These are phyloP conservation scores for Oligia fasciuncula DNA, from an alignment of 2,888 invertebrate genomes.

Conservation along the genomic window DNA sequence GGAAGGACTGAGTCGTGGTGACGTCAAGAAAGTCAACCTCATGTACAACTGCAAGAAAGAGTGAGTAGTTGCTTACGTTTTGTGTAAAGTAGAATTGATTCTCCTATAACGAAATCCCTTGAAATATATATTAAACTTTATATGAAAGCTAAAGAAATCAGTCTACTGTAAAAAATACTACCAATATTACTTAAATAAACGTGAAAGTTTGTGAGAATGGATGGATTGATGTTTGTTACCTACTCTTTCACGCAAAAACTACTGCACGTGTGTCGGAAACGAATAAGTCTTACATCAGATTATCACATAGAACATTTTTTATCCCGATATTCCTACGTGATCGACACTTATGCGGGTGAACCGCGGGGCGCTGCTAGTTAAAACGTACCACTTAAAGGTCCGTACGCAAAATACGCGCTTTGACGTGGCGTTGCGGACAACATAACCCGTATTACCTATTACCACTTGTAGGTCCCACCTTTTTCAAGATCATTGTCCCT, in stretches of 20 bases:
- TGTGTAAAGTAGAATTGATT: not conserved
- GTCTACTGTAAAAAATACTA: not conserved
- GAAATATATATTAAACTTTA: not conserved
- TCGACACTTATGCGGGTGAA: not conserved
- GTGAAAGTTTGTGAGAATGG: too few relatives aligned
- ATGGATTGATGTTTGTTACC: not conserved
- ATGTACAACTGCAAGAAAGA: conserved; percentile 93
- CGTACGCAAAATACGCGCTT: not conserved
- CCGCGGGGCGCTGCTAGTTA: not conserved
- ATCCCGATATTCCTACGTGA: not conserved
- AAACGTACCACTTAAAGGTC: not conserved
- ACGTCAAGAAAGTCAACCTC: conserved; percentile 92
- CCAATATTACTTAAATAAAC: too few relatives aligned
- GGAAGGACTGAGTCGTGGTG: conserved; percentile 92
- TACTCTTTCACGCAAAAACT: not conserved
- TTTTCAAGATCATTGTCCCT: not conserved
- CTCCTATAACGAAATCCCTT: not conserved
- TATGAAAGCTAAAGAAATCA: not conserved
- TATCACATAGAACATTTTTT: not conserved
- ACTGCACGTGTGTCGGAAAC: not conserved
- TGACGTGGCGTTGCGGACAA: not conserved
- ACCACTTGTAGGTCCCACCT: too few relatives aligned
- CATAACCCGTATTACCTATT: not conserved
- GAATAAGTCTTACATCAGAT: too few relatives aligned
- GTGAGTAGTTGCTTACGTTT: conserved; percentile 70